phyloP scores from a whole-genome alignment of 2,888 invertebrate species.

The Pseudoips prasinana region DNA sequence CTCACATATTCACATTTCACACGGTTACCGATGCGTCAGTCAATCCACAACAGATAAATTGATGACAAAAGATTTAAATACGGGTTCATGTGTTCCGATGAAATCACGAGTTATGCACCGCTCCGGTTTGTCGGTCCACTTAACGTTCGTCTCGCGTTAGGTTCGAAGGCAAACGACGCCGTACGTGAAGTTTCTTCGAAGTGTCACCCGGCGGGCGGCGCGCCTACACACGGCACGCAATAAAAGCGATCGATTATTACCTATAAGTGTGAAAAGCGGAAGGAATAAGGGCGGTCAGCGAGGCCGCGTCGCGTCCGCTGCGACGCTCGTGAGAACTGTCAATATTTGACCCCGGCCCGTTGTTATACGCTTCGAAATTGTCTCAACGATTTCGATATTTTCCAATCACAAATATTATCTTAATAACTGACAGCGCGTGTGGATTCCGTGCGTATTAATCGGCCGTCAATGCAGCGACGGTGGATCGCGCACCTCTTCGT shows the following conservation, averaged over 20 bases:
- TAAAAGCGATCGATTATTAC: conserved; percentile 81
- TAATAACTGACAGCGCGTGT: conserved; percentile 41
- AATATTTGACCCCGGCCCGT: conserved; percentile 70
- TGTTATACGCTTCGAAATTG: conserved; percentile 74
- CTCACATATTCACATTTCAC: conserved; percentile 55
- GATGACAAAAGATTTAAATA: conserved; percentile 34
- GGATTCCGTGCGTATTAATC: conserved; percentile 30
- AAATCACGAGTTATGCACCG: conserved; percentile 45
- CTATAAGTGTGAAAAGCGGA: conserved; percentile 81
- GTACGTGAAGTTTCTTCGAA: conserved; percentile 71
- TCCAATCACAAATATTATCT: conserved; percentile 68
- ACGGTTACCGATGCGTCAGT: conserved; percentile 41
- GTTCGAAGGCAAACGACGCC: conserved; percentile 56
- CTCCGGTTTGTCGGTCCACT: conserved; percentile 62
- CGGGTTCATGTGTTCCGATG: conserved; percentile 37
- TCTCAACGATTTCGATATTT: conserved; percentile 78
- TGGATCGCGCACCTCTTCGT: conserved; percentile 49
- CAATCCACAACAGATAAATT: conserved; percentile 31
- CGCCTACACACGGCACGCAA: conserved; percentile 68
- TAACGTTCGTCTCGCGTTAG: conserved; percentile 54
- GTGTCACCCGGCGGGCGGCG: conserved; percentile 56
- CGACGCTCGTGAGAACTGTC: conserved; percentile 77
- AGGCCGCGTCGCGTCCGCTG: conserved; percentile 59
- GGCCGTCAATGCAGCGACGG: conserved; percentile 32
- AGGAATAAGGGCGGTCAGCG: conserved; percentile 58